These are phyloP conservation scores for Phengaris alcon DNA, from an alignment of 2,888 invertebrate genomes.

Conservation along the genomic window DNA sequence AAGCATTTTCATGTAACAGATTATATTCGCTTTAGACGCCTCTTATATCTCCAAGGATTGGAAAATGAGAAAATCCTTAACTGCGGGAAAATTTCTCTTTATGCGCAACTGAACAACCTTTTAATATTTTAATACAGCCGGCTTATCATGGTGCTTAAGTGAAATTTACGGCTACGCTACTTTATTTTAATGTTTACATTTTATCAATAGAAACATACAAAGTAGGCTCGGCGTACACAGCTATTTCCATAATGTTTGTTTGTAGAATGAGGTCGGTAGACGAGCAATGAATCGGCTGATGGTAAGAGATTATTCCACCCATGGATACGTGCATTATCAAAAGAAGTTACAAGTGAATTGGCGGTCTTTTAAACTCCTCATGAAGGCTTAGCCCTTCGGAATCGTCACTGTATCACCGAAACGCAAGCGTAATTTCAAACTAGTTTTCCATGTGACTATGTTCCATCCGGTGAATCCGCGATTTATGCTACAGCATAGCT, in stretches of 20 bases:
- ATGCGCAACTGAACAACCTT: conserved; percentile 11
- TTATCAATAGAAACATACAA: conserved; percentile 1
- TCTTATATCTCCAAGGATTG: conserved; percentile 4
- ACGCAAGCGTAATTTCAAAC: too few relatives aligned
- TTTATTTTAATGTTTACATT: conserved; percentile 13
- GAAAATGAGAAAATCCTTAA: conserved; percentile 14
- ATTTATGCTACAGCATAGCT: too few relatives aligned
- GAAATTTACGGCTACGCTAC: neutral
- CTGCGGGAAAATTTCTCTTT: conserved; percentile 16
- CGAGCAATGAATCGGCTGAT: too few relatives aligned
- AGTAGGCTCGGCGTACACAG: neutral
- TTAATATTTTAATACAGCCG: conserved; percentile 18
- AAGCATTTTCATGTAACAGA: neutral
- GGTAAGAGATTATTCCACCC: too few relatives aligned
- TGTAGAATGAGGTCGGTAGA: too few relatives aligned
- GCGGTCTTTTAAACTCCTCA: too few relatives aligned
- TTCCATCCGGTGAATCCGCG: too few relatives aligned
- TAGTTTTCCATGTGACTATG: too few relatives aligned
- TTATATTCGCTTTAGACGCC: neutral
- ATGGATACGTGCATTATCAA: too few relatives aligned
- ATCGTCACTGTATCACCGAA: too few relatives aligned
- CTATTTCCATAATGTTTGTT: neutral
- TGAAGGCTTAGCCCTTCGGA: too few relatives aligned
- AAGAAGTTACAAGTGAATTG: too few relatives aligned
- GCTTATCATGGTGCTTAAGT: conserved; percentile 6